Conservation (phyloP, 2,113 vertebrate species). For the Eubucco bourcierii region DNA sequence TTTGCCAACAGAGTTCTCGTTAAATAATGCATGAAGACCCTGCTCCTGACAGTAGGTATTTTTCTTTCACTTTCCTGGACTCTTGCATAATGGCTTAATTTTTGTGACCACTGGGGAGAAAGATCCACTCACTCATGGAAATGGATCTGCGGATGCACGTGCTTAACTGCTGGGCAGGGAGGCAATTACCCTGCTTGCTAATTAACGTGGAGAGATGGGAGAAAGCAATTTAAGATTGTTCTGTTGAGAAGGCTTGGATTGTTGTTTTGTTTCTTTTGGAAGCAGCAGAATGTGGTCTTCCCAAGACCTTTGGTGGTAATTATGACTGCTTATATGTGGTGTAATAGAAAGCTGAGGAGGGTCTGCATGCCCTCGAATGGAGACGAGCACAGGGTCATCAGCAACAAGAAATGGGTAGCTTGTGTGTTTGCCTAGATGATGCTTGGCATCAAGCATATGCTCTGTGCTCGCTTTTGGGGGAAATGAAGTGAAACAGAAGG, state of each 20-base stretch:
- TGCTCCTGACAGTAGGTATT: conserved; percentile 12
- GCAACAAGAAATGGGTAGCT: background rate
- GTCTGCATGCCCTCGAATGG: rapidly evolving
- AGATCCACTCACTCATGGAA: rapidly evolving
- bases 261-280: background rate
- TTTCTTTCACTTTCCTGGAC: conserved; percentile 33
- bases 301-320: background rate
- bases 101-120: background rate
- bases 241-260: background rate
- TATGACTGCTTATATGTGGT: background rate
- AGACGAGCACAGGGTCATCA: background rate
- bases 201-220: background rate
- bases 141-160: rapidly evolving
- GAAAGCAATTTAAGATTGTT: background rate
- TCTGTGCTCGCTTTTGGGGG: conserved; percentile 13
- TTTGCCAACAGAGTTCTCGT: conserved; percentile 55
- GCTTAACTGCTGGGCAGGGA: background rate
- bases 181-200: conserved; percentile 3
- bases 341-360: background rate
- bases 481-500: conserved; percentile 57
- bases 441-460: background rate
- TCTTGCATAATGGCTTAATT: conserved; percentile 27
- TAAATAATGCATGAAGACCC: conserved; percentile 73
- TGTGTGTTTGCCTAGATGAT: background rate
- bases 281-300: background rate